These are phyloP conservation scores for Meloidogyne exigua DNA, from an alignment of 1,140 invertebrate genomes.

Conservation along the genomic window DNA sequence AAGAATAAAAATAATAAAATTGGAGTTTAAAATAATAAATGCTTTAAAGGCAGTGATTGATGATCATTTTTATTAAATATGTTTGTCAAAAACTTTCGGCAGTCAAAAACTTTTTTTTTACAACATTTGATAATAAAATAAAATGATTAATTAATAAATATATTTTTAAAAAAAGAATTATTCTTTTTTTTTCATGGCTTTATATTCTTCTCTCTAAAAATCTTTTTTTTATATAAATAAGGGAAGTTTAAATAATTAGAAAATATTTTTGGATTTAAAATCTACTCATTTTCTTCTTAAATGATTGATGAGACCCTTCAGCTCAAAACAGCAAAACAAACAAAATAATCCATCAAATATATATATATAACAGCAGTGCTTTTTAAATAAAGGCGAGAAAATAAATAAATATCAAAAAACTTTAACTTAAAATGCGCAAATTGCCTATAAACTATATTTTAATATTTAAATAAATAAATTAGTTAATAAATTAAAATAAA, in stretches of 20 bases:
- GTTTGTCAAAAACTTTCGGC: too few relatives aligned
- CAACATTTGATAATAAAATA: not conserved
- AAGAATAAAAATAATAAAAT: too few relatives aligned
- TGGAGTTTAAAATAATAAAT: not conserved
- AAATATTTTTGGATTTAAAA: not conserved
- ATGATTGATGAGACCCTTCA: not conserved
- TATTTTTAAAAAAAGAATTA: not conserved
- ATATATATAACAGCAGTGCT: not conserved
- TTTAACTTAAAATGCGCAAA: too few relatives aligned
- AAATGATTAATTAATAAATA: constrained; percentile 2
- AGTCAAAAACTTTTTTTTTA: not conserved
- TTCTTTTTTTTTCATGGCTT: not conserved
- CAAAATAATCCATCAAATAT: constrained; percentile 2
- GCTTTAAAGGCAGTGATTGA: not conserved
- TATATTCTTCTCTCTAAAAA: not conserved
- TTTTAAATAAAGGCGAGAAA: not conserved
- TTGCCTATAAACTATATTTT: too few relatives aligned
- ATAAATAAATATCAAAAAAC: too few relatives aligned
- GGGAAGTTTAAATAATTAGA: not conserved
- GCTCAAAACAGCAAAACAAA: constrained; percentile 5
- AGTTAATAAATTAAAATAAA: not conserved
- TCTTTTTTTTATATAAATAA: not conserved
- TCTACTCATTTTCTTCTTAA: not conserved
- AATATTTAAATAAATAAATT: too few relatives aligned
- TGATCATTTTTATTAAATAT: not conserved